These are phyloP conservation scores for Xyrichtys novacula DNA, from an alignment of 2,797 vertebrate genomes.

Conservation along the genomic window DNA sequence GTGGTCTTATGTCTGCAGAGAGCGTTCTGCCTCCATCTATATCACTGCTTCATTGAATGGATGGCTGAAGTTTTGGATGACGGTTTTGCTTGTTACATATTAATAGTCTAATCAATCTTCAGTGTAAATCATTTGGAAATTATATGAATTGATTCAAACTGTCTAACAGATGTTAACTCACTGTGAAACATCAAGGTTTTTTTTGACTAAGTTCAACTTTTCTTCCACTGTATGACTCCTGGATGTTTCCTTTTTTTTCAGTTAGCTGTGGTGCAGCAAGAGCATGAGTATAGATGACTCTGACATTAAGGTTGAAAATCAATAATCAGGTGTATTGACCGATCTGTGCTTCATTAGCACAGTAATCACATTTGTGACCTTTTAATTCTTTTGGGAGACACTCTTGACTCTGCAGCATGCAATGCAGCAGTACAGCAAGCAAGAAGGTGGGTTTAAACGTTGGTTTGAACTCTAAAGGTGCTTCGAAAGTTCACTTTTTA, in stretches of 20 bases:
- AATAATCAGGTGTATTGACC: constrained; percentile 22
- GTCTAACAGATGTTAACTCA: constrained; percentile 15
- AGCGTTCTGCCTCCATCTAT: constrained; percentile 36
- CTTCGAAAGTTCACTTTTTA: background rate
- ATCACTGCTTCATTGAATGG: constrained; percentile 31
- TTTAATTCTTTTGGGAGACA: constrained; percentile 38
- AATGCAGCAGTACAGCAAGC: background rate
- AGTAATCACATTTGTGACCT: constrained; percentile 40
- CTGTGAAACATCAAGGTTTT: background rate
- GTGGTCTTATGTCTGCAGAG: constrained; percentile 70
- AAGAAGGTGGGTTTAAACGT: background rate
- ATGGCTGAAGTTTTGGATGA: constrained; percentile 21
- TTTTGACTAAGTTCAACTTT: constrained; percentile 9
- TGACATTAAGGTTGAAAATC: constrained; percentile 34
- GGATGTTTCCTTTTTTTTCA: constrained; percentile 30
- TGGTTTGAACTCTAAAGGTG: background rate
- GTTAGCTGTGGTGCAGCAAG: constrained; percentile 1
- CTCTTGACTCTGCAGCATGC: background rate
- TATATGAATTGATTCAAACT: constrained; percentile 9
- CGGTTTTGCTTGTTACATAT: background rate
- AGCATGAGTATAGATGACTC: constrained; percentile 6
- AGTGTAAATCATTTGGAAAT: constrained; percentile 23
- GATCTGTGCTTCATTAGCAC: constrained; percentile 38
- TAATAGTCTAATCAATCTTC: constrained; percentile 14
- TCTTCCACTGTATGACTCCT: constrained; percentile 4